phyloP scores from a whole-genome alignment of 1,140 invertebrate genomes.

The Thaumatotibia leucotreta region DNA sequence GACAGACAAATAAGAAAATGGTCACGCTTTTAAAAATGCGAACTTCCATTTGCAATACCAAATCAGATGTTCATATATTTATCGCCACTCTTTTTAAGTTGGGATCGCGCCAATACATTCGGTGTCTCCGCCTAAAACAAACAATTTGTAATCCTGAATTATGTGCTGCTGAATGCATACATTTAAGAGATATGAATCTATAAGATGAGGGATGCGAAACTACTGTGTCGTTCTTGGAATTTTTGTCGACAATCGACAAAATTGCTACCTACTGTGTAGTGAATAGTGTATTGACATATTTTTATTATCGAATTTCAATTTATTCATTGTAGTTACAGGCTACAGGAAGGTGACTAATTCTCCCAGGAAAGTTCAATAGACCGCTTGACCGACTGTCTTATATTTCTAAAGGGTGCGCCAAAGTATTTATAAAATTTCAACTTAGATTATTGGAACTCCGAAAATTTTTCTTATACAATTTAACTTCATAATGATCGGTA shows the following conservation, averaged over 20 bases:
- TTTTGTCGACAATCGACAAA: conserved; percentile 39
- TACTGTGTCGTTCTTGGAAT: conserved; percentile 16
- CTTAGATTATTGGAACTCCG: too few relatives aligned
- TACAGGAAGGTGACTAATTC: too few relatives aligned
- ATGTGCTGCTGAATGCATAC: conserved; percentile 74
- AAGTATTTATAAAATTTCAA: too few relatives aligned
- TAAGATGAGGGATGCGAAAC: conserved; percentile 49
- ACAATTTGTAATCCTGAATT: conserved; percentile 76
- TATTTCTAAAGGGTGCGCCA: too few relatives aligned
- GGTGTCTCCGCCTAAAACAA: conserved; percentile 71
- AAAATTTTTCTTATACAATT: too few relatives aligned
- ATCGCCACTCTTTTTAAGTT: conserved; percentile 61
- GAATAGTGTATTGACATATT: too few relatives aligned
- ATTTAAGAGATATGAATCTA: conserved; percentile 74
- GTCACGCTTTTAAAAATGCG: conserved; percentile 44
- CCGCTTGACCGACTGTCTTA: too few relatives aligned
- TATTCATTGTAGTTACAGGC: too few relatives aligned
- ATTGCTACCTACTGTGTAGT: neutral
- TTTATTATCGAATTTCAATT: too few relatives aligned
- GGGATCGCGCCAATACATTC: conserved; percentile 28
- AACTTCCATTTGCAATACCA: conserved; percentile 56
- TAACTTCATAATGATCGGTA: too few relatives aligned
- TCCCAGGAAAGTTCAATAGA: too few relatives aligned
- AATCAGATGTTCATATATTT: conserved; percentile 67
- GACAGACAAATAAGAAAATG: conserved; percentile 63